A percentile compares a stretch with the other conserved stretches of the same genome.
Conservation (phyloP, 2,888 invertebrate genomes). For the Mystacides longicornis region DNA sequence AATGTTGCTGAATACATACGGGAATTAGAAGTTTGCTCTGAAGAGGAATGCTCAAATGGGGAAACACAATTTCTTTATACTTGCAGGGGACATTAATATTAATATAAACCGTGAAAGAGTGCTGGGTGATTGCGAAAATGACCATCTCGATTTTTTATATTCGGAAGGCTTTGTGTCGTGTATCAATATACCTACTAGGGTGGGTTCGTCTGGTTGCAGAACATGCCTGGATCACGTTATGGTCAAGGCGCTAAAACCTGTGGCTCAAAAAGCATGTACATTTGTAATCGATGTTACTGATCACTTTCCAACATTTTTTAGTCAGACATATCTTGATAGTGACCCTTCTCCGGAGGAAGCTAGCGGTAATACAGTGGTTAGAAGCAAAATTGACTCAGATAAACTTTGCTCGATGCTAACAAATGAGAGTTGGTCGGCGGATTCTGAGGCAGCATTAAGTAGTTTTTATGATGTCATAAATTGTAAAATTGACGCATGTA, state of each 20-base stretch:
- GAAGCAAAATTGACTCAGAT: no score
- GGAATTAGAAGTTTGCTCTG: not conserved
- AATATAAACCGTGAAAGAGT: not conserved
- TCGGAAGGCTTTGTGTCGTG: not conserved
- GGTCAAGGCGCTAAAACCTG: not conserved
- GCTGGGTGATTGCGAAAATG: not conserved
- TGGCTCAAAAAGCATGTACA: not conserved
- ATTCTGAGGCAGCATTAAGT: not conserved
- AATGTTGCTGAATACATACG: not conserved
- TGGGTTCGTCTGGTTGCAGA: not conserved
- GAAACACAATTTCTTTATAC: not conserved
- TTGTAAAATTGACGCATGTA: not conserved
- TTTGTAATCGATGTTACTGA: not conserved
- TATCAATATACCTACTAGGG: not conserved
- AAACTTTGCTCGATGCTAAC: no score
- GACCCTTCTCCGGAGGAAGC: not conserved
- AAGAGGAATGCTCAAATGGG: not conserved
- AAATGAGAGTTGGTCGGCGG: not conserved
- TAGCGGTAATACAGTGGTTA: not conserved
- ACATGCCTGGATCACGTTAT: not conserved
- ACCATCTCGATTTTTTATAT: not conserved
- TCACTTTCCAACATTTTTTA: not conserved
- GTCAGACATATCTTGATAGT: not conserved
- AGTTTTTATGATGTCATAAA: not conserved
- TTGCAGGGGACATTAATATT: not conserved